Conservation (phyloP, 2,797 vertebrate species). For the Poeciliopsis paucimaculata region DNA sequence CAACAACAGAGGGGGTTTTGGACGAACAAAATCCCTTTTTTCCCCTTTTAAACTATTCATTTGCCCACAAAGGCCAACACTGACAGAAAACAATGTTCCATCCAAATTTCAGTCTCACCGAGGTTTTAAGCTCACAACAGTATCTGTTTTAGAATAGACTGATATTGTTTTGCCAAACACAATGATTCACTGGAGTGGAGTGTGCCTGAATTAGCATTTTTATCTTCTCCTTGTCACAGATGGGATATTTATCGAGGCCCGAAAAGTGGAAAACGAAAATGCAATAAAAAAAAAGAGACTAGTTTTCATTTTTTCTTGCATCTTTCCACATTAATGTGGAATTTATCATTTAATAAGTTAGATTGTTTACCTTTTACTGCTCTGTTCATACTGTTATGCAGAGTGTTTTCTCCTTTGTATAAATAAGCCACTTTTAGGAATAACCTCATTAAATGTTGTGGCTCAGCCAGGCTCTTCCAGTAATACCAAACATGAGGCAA, state of each 20-base stretch:
- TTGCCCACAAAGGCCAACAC: constrained; percentile 4
- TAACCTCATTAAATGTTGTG: constrained; percentile 41
- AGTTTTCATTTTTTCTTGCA: neutral
- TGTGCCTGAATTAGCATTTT: constrained; percentile 4
- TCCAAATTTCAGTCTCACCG: constrained; percentile 26
- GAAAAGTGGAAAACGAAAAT: neutral
- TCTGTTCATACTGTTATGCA: constrained; percentile 40
- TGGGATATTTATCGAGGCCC: constrained; percentile 9
- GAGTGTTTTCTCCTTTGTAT: constrained; percentile 47
- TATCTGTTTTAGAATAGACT: constrained; percentile 37
- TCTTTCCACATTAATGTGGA: neutral
- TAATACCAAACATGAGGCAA: constrained; percentile 53
- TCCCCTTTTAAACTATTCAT: neutral
- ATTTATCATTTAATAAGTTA: constrained; percentile 5
- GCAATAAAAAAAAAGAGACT: neutral
- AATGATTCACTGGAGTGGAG: constrained; percentile 18
- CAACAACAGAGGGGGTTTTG: neutral
- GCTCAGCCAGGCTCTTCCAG: constrained; percentile 33
- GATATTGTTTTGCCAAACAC: constrained; percentile 19
- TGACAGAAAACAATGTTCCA: constrained; percentile 5
- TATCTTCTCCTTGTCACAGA: neutral
- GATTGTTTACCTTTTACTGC: constrained; percentile 19
- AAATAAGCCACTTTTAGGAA: constrained; percentile 58
- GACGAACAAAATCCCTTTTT: constrained; percentile 11
- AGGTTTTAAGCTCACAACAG: constrained; percentile 11